These are phyloP conservation scores for Dunckerocampus dactyliophorus DNA, from an alignment of 2,113 vertebrate species.

Conservation along the genomic window DNA sequence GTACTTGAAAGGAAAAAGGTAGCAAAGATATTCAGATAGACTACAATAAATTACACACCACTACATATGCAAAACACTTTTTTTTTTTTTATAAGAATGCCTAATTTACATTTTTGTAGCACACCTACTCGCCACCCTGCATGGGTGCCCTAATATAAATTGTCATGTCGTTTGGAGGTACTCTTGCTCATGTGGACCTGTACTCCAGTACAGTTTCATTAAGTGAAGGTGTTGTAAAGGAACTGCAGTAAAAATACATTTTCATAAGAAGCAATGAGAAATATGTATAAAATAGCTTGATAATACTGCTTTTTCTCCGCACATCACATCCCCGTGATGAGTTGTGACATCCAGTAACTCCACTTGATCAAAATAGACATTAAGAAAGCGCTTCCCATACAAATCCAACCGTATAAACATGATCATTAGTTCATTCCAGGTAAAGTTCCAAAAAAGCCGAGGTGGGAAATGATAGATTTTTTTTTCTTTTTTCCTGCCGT, in stretches of 20 bases:
- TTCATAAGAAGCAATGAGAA: slow-evolving; percentile 69
- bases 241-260: slow-evolving; percentile 69
- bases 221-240: slow-evolving; percentile 57
- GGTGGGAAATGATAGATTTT: slow-evolving; percentile 70
- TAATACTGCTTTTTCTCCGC: slow-evolving; percentile 51
- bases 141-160: neutral
- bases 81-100: slow-evolving; percentile 36
- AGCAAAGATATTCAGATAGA: slow-evolving; percentile 61
- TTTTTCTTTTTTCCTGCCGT: slow-evolving; percentile 57
- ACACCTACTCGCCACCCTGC: slow-evolving; percentile 4
- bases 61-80: slow-evolving; percentile 60
- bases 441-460: slow-evolving; percentile 69
- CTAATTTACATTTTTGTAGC: slow-evolving; percentile 64
- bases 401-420: slow-evolving; percentile 76
- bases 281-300: slow-evolving; percentile 70
- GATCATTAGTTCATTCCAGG: slow-evolving; percentile 69
- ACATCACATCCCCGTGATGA: slow-evolving; percentile 46
- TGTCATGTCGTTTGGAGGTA: slow-evolving; percentile 33
- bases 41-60: slow-evolving; percentile 68
- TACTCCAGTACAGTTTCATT: slow-evolving; percentile 29
- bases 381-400: slow-evolving; percentile 72
- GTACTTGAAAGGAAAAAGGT: slow-evolving; percentile 45
- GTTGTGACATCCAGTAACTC: slow-evolving; percentile 61
- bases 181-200: slow-evolving; percentile 37
- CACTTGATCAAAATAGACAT: slow-evolving; percentile 67